Conservation (phyloP, 2,113 vertebrate species). For the Rhodinocichla rosea region DNA sequence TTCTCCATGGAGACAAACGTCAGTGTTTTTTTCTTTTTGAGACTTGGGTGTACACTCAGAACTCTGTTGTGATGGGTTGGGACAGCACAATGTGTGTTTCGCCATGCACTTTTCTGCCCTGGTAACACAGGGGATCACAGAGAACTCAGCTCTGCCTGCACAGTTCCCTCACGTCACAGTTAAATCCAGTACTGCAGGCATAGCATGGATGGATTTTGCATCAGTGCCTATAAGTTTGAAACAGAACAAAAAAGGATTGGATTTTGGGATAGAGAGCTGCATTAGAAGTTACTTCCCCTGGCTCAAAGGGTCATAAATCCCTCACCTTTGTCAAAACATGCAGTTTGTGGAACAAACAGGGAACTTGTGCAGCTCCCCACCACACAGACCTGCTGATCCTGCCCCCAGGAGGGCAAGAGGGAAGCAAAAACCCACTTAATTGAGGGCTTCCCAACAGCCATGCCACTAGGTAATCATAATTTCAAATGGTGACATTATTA, state of each 20-base stretch:
- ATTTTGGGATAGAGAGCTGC: neutral
- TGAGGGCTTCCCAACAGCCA: neutral
- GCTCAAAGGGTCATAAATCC: neutral
- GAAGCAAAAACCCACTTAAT: neutral
- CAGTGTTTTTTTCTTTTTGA: neutral
- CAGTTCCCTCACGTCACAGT: accelerated
- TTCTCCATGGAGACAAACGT: neutral
- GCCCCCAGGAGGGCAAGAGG: neutral
- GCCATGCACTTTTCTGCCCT: neutral
- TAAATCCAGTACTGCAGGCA: neutral
- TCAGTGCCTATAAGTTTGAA: neutral
- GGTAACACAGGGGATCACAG: neutral
- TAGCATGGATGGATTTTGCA: neutral
- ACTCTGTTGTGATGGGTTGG: neutral
- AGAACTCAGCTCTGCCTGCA: neutral
- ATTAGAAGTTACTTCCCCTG: neutral
- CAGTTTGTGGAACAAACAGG: neutral
- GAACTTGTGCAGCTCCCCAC: neutral
- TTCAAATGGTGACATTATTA: neutral
- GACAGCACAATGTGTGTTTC: neutral
- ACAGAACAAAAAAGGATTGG: neutral
- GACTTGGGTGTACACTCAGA: neutral
- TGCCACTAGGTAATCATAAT: neutral
- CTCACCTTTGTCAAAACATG: accelerated
- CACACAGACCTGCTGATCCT: neutral